A percentile compares a stretch with the other conserved stretches of the same genome.
These are phyloP conservation scores for Hafferia zeledoni DNA, from an alignment of 2,797 vertebrate species.

Conservation along the genomic window DNA sequence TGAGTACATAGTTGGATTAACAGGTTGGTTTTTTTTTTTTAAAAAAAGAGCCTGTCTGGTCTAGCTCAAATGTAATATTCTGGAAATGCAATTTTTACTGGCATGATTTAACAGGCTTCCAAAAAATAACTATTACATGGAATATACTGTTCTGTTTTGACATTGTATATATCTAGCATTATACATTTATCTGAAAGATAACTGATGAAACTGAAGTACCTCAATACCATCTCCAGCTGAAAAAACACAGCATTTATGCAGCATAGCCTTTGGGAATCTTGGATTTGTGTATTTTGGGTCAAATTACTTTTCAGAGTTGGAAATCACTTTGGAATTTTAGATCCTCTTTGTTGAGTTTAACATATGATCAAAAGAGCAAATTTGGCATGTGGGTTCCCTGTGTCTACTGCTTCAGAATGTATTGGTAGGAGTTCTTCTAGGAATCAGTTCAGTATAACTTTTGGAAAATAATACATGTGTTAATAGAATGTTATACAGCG, in stretches of 20 bases:
- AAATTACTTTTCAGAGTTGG: not conserved
- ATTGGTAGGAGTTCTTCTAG: not conserved
- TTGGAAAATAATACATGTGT: not conserved
- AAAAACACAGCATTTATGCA: not conserved
- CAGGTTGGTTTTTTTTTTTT: not conserved
- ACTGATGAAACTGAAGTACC: not conserved
- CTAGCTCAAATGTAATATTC: not conserved
- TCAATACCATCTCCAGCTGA: slow-evolving; percentile 3
- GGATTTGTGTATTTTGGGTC: slow-evolving; percentile 7
- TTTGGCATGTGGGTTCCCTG: not conserved
- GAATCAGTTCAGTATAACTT: not conserved
- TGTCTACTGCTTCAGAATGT: not conserved
- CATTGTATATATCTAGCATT: not conserved
- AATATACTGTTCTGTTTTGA: slow-evolving; percentile 11
- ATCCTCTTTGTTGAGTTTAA: not conserved
- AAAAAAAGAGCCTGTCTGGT: not conserved
- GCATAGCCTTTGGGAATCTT: not conserved
- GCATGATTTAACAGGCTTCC: not conserved
- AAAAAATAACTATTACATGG: not conserved
- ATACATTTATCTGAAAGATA: slow-evolving; percentile 6
- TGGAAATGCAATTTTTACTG: not conserved
- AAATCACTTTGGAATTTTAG: not conserved
- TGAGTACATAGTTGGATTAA: not conserved
- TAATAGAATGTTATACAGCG: not conserved
- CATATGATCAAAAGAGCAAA: not conserved